phyloP scores from a whole-genome alignment of 2,888 invertebrate genomes.

The Epinotia brunnichana region DNA sequence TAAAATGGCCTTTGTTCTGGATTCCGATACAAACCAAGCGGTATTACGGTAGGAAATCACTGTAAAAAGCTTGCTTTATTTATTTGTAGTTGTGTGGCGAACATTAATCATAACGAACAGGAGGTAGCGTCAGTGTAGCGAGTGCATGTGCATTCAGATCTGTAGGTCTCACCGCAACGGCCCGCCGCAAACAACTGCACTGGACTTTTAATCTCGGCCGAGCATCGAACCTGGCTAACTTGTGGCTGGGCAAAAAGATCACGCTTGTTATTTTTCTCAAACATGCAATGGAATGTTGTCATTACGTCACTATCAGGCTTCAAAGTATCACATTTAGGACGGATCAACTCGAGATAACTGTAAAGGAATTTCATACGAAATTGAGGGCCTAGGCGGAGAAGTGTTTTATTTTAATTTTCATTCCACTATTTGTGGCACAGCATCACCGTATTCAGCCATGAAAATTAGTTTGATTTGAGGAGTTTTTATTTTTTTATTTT shows the following conservation, averaged over 20 bases:
- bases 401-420: no score
- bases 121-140: constrained; percentile 57
- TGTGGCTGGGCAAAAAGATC: constrained; percentile 59
- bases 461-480: no score
- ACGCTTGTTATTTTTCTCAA: constrained; percentile 52
- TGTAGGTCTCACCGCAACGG: constrained; percentile 51
- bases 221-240: constrained; percentile 54
- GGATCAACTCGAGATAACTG: no score
- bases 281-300: no score
- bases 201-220: constrained; percentile 78
- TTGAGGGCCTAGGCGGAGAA: no score
- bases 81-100: constrained; percentile 63
- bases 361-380: no score
- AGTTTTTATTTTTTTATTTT: no score
- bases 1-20: neutral
- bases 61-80: constrained; percentile 63
- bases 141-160: constrained; percentile 63
- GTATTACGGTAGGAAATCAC: constrained; percentile 69
- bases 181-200: constrained; percentile 71
- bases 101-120: constrained; percentile 67
- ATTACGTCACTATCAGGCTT: no score
- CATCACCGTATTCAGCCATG: no score
- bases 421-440: no score
- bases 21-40: constrained; percentile 56
- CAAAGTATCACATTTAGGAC: no score